These are phyloP conservation scores for Ormyrus pomaceus DNA, from an alignment of 2,888 invertebrate species.

Conservation along the genomic window DNA sequence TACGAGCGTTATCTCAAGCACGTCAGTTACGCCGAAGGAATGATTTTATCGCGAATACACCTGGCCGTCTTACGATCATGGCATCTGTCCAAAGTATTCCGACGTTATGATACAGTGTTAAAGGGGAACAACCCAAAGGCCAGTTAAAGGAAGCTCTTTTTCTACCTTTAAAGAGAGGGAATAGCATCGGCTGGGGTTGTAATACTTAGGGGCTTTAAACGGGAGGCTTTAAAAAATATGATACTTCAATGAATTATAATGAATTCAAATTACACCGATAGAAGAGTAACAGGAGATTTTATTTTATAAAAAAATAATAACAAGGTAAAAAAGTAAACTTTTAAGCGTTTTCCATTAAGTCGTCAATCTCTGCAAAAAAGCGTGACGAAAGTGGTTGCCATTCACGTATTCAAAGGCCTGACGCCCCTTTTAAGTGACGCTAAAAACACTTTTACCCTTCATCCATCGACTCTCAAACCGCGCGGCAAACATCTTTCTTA, in stretches of 20 bases:
- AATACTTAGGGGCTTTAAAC: too few species aligned
- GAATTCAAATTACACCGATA: too few species aligned
- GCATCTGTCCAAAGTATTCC: constrained; percentile 43
- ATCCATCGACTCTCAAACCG: neutral
- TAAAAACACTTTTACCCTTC: constrained; percentile 11
- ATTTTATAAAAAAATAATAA: too few species aligned
- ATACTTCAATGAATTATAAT: too few species aligned
- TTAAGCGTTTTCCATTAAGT: too few species aligned
- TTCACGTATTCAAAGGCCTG: neutral
- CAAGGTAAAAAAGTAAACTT: too few species aligned
- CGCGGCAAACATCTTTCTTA: neutral
- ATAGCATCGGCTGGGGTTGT: too few species aligned
- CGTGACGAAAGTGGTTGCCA: neutral
- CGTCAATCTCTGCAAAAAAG: too few species aligned
- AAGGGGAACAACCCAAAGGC: constrained; percentile 21
- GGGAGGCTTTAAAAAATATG: too few species aligned
- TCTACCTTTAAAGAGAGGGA: too few species aligned
- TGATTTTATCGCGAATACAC: constrained; percentile 41
- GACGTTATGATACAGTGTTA: constrained; percentile 33
- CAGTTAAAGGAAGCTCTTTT: too few species aligned
- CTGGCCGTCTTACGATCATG: constrained; percentile 29
- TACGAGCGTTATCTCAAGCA: neutral
- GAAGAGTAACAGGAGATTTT: too few species aligned
- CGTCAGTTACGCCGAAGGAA: constrained; percentile 14
- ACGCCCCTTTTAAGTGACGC: neutral